Percentiles rank a stretch among this genome's conserved stretches.
Evolutionary conservation across 2,888 invertebrate genomes (phyloP).

Genomic region (Lepetodrilus schrolli): DNA sequence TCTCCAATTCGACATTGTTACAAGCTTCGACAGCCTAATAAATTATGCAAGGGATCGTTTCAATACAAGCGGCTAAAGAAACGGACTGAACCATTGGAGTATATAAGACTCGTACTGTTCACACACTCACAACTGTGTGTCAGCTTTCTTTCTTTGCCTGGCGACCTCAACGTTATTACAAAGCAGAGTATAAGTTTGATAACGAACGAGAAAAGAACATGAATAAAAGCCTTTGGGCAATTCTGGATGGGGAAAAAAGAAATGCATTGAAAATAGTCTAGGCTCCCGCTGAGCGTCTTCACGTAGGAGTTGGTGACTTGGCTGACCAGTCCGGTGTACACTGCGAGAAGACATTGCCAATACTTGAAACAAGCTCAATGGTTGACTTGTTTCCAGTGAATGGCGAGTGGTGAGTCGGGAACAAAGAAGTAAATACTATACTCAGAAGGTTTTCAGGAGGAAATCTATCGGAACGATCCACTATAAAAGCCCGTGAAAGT

Average conservation of each 20-base stretch:
- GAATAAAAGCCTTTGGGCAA: not conserved
- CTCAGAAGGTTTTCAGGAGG: not conserved
- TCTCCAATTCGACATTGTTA: not conserved
- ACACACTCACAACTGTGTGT: conserved; percentile 9
- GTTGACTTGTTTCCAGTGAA: not conserved
- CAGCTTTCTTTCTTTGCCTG: not conserved
- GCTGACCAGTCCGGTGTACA: not conserved
- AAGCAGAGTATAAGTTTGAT: not conserved
- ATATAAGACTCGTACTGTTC: not conserved
- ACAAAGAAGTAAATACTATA: not conserved
- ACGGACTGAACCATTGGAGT: not conserved
- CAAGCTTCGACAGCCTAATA: not conserved
- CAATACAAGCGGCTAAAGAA: not conserved
- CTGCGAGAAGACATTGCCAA: not conserved
- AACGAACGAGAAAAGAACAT: not conserved
- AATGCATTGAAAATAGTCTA: not conserved
- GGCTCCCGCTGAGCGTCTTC: not conserved
- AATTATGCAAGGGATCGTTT: conserved; percentile 16
- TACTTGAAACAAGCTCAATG: not conserved
- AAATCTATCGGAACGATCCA: conserved; percentile 9
- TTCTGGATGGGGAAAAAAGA: not conserved
- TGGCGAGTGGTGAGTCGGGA: not conserved
- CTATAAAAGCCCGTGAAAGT: not conserved
- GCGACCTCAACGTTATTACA: not conserved
- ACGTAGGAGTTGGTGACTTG: not conserved